These are phyloP conservation scores for Thalassoma bifasciatum DNA, from an alignment of 2,113 vertebrate genomes.

Conservation along the genomic window DNA sequence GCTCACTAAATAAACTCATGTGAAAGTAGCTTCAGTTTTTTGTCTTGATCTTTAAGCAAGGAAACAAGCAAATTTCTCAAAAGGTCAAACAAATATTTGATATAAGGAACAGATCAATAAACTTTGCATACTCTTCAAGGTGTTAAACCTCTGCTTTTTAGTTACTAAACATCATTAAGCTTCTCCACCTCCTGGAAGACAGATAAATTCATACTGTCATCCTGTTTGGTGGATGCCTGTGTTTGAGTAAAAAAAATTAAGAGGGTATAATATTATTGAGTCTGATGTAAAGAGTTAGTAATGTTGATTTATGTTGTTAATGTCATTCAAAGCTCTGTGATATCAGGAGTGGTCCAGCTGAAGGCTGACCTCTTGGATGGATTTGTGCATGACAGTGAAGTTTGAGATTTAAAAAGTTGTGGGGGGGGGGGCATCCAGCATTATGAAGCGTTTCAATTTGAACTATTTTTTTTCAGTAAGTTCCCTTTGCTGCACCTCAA, in stretches of 20 bases:
- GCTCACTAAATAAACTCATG: too few species aligned
- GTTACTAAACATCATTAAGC: not conserved
- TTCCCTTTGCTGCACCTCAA: too few species aligned
- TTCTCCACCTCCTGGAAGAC: too few species aligned
- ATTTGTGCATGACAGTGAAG: not conserved
- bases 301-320: too few species aligned
- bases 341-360: conserved; percentile 4
- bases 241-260: conserved; percentile 30
- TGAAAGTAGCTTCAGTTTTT: too few species aligned
- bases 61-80: not conserved
- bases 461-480: too few species aligned
- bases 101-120: not conserved
- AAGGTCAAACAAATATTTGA: not conserved
- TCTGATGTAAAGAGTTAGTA: too few species aligned
- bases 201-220: too few species aligned
- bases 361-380: not conserved
- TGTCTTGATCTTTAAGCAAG: too few species aligned
- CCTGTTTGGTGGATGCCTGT: conserved; percentile 17
- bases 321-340: conserved; percentile 5
- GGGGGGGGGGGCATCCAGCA: too few species aligned
- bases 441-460: too few species aligned
- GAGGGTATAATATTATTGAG: conserved; percentile 37
- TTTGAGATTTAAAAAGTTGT: too few species aligned
- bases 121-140: not conserved
- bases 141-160: not conserved